Conservation (phyloP, 2,113 vertebrate genomes). For the Clinocottus analis region DNA sequence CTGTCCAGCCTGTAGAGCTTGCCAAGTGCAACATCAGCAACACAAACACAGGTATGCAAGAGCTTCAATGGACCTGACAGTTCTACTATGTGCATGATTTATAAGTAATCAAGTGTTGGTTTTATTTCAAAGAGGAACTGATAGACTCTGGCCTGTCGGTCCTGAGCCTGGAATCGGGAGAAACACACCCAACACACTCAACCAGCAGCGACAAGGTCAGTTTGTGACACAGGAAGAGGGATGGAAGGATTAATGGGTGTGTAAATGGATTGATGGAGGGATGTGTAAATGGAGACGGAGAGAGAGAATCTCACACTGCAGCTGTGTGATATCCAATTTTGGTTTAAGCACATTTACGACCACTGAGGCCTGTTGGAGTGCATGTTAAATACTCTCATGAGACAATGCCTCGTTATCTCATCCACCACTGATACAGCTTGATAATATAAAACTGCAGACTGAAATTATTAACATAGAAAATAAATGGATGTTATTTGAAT, state of each 20-base stretch:
- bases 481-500: background rate
- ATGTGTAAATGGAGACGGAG: constrained; percentile 55
- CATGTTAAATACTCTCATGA: constrained; percentile 39
- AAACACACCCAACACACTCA: constrained; percentile 71
- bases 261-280: constrained; percentile 51
- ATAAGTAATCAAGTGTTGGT: constrained; percentile 11
- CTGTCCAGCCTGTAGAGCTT: constrained; percentile 58
- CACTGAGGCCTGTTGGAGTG: constrained; percentile 42
- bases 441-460: constrained; percentile 22
- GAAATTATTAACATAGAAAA: constrained; percentile 20
- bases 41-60: constrained; percentile 75
- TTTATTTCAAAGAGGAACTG: constrained; percentile 74
- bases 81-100: background rate
- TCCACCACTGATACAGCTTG: constrained; percentile 9
- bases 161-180: constrained; percentile 77
- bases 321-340: constrained; percentile 47
- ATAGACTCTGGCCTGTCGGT: constrained; percentile 80
- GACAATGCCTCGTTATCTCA: constrained; percentile 46
- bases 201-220: constrained; percentile 83
- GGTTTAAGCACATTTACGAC: constrained; percentile 35
- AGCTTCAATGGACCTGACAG: background rate
- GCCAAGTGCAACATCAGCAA: constrained; percentile 73
- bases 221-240: constrained; percentile 20
- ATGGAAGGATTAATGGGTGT: constrained; percentile 42
- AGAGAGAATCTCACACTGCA: constrained; percentile 54